phyloP scores from a whole-genome alignment of 2,797 vertebrate genomes.

The Pelobates cultripes region DNA sequence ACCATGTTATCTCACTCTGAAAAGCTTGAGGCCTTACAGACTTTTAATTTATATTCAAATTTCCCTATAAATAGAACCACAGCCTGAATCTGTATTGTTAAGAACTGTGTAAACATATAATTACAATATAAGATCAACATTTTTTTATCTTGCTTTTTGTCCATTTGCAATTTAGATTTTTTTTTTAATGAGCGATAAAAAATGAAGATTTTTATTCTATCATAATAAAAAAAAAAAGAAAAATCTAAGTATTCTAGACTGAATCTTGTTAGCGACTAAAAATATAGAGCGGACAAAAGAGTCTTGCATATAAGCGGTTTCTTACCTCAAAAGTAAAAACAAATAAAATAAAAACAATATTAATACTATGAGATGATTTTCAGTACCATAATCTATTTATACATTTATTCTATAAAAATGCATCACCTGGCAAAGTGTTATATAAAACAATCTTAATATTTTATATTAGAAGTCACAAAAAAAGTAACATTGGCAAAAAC shows the following conservation, averaged over 20 bases:
- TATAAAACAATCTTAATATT: too few species aligned
- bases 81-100: conserved; percentile 10
- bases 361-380: too few species aligned
- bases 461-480: too few species aligned
- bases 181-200: neutral
- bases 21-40: conserved; percentile 36
- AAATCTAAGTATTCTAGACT: neutral
- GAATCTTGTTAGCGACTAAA: too few species aligned
- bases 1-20: conserved; percentile 31
- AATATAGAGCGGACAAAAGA: too few species aligned
- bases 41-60: conserved; percentile 55
- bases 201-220: neutral
- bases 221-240: neutral
- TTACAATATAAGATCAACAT: conserved; percentile 9
- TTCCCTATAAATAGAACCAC: conserved; percentile 40
- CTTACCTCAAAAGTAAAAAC: too few species aligned
- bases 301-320: too few species aligned
- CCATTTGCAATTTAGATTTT: neutral
- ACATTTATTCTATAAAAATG: too few species aligned
- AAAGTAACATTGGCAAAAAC: too few species aligned
- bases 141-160: neutral
- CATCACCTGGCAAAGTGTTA: too few species aligned
- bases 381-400: too few species aligned
- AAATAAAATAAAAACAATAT: too few species aligned
- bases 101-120: conserved; percentile 27